Base-by-base conservation (phyloP, 2,888 invertebrate genomes). In the Euproctis similis region DNA sequence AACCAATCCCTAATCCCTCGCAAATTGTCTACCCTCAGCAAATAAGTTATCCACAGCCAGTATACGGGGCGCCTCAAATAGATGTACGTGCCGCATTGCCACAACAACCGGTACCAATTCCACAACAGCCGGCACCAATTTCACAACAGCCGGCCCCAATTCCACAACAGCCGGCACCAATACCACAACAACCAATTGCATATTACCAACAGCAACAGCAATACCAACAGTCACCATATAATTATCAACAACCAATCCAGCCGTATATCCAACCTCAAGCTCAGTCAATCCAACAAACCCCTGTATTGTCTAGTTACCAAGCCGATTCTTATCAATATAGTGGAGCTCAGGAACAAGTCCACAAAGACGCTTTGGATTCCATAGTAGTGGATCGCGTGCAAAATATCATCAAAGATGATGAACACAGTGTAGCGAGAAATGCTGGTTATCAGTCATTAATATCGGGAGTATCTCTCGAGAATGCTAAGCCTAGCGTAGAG, bases 401-500 rank as follows among this genome's bases (percentile, higher is more conserved):
- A 39, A 64, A 67, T 31, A 71, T 82, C 12, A 72, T 84, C 12
- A 81, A 60, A 33, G 76, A 81, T 2, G 66, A 60, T 39, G 84
- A 84, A 39, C 82, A 81, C 30, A 63, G 58, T 4, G 59, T 69
- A n/a, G 82, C 82, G 1, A 71, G 59, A 27, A 61, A 70, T 16
- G 63, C 72, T 9, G 84, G 84, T 16, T 81, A 77, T 33, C 45
- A 55, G 12, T 82, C 82, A 0, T 40, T 80, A 10, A 76, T 84
- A 8, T 78, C 82, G 2, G 81, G 82, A 12, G 74, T 84, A 10
- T 67, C 78, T 8, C 50, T 82, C 4, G 81, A 69, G 39, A 70
- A 66, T 30, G 81, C 71, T 1, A 66, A 59, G 34, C 82, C 82
- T 0, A 84, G 84, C 36, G 51, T 81, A n/a, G 84, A 84, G 49